These are phyloP conservation scores for Columbina picui DNA, from an alignment of 2,113 vertebrate genomes.

Conservation along the genomic window DNA sequence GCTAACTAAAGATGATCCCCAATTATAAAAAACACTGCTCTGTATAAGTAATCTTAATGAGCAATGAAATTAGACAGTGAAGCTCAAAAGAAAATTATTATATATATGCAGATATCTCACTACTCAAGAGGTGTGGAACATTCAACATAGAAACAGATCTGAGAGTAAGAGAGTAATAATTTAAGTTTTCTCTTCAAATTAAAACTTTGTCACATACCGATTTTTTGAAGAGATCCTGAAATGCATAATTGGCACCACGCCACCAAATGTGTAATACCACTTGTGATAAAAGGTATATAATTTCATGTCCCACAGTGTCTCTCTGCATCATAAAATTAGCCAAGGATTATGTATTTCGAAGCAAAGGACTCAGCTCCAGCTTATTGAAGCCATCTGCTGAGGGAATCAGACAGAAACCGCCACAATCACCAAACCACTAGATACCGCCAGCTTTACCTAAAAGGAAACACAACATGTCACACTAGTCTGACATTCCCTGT, in stretches of 20 bases:
- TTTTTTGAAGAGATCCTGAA: constrained; percentile 46
- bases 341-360: constrained; percentile 32
- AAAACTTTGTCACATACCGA: background rate
- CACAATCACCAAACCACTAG: constrained; percentile 26
- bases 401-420: background rate
- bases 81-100: constrained; percentile 19
- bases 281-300: constrained; percentile 30
- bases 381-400: constrained; percentile 53
- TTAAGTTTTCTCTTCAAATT: constrained; percentile 37
- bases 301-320: background rate
- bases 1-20: background rate
- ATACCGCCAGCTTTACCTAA: constrained; percentile 41
- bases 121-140: background rate
- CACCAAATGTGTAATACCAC: background rate
- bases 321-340: constrained; percentile 39
- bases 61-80: constrained; percentile 4
- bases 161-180: constrained; percentile 34
- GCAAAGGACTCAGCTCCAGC: constrained; percentile 13
- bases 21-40: background rate
- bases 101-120: constrained; percentile 18
- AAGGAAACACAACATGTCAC: constrained; percentile 63
- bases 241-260: background rate
- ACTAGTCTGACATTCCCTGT: constrained; percentile 43
- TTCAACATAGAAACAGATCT: constrained; percentile 7
- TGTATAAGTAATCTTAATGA: constrained; percentile 22